phyloP scores from a whole-genome alignment of 2,797 vertebrate species.

The Scarus forsteni region DNA sequence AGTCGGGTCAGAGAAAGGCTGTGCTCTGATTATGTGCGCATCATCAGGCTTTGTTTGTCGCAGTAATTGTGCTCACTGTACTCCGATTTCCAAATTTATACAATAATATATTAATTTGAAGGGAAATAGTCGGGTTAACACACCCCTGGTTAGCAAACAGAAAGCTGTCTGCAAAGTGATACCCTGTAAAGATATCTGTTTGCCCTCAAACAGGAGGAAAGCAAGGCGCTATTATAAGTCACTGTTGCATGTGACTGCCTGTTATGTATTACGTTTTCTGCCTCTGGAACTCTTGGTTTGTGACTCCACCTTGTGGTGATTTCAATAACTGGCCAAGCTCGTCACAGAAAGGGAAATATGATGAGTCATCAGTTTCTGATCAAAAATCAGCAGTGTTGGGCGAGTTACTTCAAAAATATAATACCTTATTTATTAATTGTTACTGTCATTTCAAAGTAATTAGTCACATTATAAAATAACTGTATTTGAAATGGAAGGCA shows the following conservation, averaged over 20 bases:
- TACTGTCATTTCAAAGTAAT: no score
- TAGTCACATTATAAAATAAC: no score
- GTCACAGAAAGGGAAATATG: no score
- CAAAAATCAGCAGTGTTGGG: no score
- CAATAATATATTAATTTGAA: not conserved
- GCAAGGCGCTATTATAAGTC: constrained; percentile 41
- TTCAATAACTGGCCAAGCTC: not conserved
- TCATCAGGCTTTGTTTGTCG: not conserved
- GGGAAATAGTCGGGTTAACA: not conserved
- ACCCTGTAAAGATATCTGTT: constrained; percentile 12
- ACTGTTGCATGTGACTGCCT: constrained; percentile 51
- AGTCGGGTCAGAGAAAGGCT: constrained; percentile 11
- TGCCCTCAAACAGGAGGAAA: constrained; percentile 24
- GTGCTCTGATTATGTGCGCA: constrained; percentile 5
- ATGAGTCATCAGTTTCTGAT: no score
- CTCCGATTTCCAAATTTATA: not conserved
- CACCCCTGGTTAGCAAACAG: not conserved
- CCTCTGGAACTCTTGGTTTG: constrained; percentile 32
- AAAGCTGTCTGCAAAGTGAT: constrained; percentile 7
- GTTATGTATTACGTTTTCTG: constrained; percentile 32
- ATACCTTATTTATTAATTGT: no score
- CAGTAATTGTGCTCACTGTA: not conserved
- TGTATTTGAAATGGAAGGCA: no score
- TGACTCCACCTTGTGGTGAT: constrained; percentile 71
- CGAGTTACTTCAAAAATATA: no score